Evolutionary conservation across 1,140 invertebrate species (phyloP).

Genomic region (Pseudomyrmex pallidus): DNA sequence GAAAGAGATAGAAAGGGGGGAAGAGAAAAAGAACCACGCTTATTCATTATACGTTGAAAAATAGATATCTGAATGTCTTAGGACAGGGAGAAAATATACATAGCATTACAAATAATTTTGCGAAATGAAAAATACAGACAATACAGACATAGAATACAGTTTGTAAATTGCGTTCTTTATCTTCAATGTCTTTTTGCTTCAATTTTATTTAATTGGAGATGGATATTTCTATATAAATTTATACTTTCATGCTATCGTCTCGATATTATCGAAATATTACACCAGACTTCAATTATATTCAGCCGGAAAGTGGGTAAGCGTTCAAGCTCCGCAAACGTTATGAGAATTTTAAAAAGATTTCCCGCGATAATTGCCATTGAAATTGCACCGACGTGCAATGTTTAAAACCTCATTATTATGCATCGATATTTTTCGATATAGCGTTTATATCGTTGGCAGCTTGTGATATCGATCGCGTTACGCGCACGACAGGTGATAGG

Average conservation of each 20-base stretch:
- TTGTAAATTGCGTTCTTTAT: slow-evolving; percentile 4
- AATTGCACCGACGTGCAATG: slow-evolving; percentile 38
- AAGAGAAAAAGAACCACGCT: too few relatives aligned
- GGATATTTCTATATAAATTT: slow-evolving; percentile 19
- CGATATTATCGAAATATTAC: slow-evolving; percentile 46
- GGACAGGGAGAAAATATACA: not conserved
- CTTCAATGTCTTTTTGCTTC: not conserved
- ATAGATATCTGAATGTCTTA: not conserved
- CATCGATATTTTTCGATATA: slow-evolving; percentile 54
- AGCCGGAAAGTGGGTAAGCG: slow-evolving; percentile 17
- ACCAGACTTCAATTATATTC: slow-evolving; percentile 51
- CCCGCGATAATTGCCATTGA: slow-evolving; percentile 47
- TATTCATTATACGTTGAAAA: too few relatives aligned
- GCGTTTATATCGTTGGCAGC: not conserved
- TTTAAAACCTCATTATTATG: slow-evolving; percentile 55
- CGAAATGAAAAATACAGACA: slow-evolving; percentile 16
- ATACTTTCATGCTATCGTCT: slow-evolving; percentile 30
- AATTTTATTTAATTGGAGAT: slow-evolving; percentile 22
- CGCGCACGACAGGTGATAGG: not conserved
- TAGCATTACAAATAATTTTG: slow-evolving; percentile 27
- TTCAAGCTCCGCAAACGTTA: slow-evolving; percentile 37
- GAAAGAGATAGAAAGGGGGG: too few relatives aligned
- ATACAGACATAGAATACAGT: not conserved
- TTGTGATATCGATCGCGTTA: slow-evolving; percentile 9
- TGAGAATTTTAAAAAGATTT: slow-evolving; percentile 47